Conservation (phyloP, 1,140 invertebrate genomes). For the Phortica variegata region DNA sequence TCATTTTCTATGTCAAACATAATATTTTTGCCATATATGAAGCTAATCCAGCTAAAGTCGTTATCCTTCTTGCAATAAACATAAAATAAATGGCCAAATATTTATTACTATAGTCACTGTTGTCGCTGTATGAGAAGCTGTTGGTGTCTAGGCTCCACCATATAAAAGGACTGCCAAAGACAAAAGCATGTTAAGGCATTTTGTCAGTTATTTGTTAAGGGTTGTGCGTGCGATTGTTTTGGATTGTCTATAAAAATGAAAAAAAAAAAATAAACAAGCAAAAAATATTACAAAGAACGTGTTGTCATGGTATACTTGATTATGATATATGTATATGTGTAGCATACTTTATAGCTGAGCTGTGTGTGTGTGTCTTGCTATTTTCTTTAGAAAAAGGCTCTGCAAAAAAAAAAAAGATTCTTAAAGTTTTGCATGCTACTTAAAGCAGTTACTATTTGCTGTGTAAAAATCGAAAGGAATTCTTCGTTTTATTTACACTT, state of each 20-base stretch:
- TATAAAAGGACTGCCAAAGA: too few relatives aligned
- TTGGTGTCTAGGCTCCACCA: background rate
- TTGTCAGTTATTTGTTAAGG: background rate
- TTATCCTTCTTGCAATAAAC: conserved; percentile 53
- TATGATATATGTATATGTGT: background rate
- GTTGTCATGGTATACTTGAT: background rate
- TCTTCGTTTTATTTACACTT: conserved; percentile 18
- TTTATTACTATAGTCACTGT: conserved; percentile 44
- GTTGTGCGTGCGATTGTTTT: too few relatives aligned
- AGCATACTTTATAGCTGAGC: background rate
- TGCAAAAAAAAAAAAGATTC: background rate
- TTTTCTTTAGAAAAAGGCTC: background rate
- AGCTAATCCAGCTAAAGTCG: conserved; percentile 44
- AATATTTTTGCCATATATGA: background rate
- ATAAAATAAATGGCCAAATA: conserved; percentile 56
- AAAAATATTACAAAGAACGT: too few relatives aligned
- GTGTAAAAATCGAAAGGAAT: too few relatives aligned
- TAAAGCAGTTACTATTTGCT: too few relatives aligned
- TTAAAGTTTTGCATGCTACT: background rate
- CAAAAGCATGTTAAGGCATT: background rate
- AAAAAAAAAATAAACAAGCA: too few relatives aligned
- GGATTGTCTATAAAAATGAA: too few relatives aligned
- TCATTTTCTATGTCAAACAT: too few relatives aligned
- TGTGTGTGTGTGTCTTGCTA: too few relatives aligned
- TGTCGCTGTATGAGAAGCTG: conserved; percentile 23